phyloP scores from a whole-genome alignment of 2,888 invertebrate species.

The Stomorhina lunata region DNA sequence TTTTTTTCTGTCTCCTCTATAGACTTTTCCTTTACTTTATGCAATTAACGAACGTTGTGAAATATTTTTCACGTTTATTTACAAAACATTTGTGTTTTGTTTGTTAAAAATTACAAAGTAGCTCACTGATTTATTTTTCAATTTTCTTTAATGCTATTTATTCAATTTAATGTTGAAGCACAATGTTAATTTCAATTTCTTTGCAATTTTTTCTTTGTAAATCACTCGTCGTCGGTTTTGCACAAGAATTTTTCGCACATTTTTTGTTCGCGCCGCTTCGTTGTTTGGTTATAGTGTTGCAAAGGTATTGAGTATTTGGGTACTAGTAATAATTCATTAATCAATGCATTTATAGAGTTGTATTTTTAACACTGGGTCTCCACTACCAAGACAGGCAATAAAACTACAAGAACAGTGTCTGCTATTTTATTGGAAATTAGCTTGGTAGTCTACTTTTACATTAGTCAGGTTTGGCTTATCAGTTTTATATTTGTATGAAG shows the following conservation, averaged over 20 bases:
- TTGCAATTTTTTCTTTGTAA: slow-evolving; percentile 25
- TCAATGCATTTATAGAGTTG: no score
- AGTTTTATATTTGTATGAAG: no score
- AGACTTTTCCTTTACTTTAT: slow-evolving; percentile 12
- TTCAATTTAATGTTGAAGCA: slow-evolving; percentile 10
- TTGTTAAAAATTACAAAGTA: neutral
- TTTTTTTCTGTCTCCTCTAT: neutral
- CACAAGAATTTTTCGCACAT: slow-evolving; percentile 39
- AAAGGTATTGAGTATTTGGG: neutral
- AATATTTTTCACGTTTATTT: neutral
- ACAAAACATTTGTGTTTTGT: neutral
- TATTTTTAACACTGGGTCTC: no score
- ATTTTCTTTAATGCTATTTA: neutral
- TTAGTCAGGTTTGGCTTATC: no score
- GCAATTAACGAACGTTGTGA: slow-evolving; percentile 40
- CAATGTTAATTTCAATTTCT: slow-evolving; percentile 1
- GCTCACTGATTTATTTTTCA: neutral
- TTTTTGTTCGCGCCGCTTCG: slow-evolving; percentile 61
- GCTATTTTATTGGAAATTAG: no score
- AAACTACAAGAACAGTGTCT: no score
- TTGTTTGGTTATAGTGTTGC: slow-evolving; percentile 58
- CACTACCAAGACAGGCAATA: no score
- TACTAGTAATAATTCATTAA: no score
- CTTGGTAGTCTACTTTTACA: no score
- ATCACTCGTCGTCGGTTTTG: slow-evolving; percentile 38